Base-by-base conservation (phyloP, 2,113 vertebrate species). In the Loxodonta africana region DNA sequence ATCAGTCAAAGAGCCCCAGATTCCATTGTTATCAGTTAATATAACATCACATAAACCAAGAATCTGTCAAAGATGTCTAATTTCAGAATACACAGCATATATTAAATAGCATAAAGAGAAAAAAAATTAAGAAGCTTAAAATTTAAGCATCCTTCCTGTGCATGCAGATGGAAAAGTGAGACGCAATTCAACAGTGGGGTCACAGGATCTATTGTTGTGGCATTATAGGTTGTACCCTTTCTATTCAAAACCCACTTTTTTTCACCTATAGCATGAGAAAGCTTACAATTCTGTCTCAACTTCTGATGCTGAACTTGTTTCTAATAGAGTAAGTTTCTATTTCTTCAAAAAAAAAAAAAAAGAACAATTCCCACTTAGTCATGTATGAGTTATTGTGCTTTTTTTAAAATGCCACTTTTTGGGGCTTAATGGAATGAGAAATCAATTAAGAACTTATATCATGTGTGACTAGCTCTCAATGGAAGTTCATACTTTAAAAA, bases 141-240 rank as follows among this genome's bases (percentile, higher is more conserved):
- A 91, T 30, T 67, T 82, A 93, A 63, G 37, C 25, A 33, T 89
- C 67, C 41, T 18, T 53, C 3, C 18, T 60, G 23, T 3, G 51
- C 51, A 44, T 74, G n/a, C 65, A 46, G 83, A 86, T 3, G 87
- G 7, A 73, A 33, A 93, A 9, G 46, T 97, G 69, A 97, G 69
- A 94, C 48, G 92, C 96, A 98, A 91, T 25, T 90, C 83, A 94
- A 88, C 4, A 90, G 80, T 65, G 28, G 44, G 93, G 67, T 94
- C 18, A 53, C 26, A 33, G 60, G 12, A 85, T 46, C 71, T 96
- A 93, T 77, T 94, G 90, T 62, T 73, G 26, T 44, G 25, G 92
- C 91, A 81, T 97, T 71, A 89, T 41, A 69, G 23, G 3, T 86
- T 93, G 69, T 37, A 71, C 53, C n/a, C 53, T 96, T 96, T 95